These are phyloP conservation scores for Crambe crambe DNA, from an alignment of 37 sponge, comb jelly and placozoan species.

Conservation along the genomic window DNA sequence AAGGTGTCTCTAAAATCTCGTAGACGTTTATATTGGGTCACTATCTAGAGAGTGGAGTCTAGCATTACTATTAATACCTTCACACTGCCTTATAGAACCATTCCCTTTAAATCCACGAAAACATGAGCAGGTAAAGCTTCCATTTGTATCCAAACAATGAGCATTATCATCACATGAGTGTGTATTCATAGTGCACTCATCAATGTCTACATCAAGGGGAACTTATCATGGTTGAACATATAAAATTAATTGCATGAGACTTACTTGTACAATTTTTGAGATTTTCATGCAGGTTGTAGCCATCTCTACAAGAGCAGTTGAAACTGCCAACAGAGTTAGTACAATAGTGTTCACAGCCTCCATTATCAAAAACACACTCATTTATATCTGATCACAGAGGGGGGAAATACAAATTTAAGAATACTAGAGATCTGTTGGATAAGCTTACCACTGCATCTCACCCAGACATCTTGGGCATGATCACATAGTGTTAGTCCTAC, in stretches of 20 bases:
- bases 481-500: constrained; percentile 11
- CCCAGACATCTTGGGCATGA: constrained; percentile 21
- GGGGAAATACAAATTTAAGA: no score
- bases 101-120: constrained; percentile 30
- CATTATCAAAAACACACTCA: constrained; percentile 29
- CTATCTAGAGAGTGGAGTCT: no score
- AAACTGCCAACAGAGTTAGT: constrained; percentile 32
- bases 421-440: no score
- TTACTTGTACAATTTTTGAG: no score
- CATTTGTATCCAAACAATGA: constrained; percentile 35
- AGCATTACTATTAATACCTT: background rate
- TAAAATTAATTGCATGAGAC: no score
- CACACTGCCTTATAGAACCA: constrained; percentile 1
- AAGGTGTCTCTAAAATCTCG: no score
- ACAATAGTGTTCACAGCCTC: constrained; percentile 41
- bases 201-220: no score
- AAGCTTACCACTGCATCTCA: constrained; percentile 23
- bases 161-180: background rate
- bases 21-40: no score
- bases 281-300: constrained; percentile 10
- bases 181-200: background rate
- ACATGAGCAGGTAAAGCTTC: constrained; percentile 52
- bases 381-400: constrained; percentile 17
- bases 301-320: constrained; percentile 21
- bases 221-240: no score